Evolutionary conservation across 2,888 invertebrate genomes (phyloP), one percentile per base, ranked within the genome.

Genomic region (Parnassius smintheus): DNA sequence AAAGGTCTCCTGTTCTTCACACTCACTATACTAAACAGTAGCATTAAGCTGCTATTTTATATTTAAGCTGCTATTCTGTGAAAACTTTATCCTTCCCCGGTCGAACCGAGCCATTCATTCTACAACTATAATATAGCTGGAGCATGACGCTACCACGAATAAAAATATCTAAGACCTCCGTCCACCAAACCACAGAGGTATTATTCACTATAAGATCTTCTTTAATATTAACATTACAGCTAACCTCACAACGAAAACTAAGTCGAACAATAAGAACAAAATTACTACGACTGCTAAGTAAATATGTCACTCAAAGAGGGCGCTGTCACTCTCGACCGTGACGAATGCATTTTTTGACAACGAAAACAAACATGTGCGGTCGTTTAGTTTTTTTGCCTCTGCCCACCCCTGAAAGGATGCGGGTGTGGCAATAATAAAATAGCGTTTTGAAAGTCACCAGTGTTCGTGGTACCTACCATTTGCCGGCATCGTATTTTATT

Each of bases 281-380:
- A 49, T 49, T 49, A 49, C 12, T 18, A 4, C 49, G 35, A 13
- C 8, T 49, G 13, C 52, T 56, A 60, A 69, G 67, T 71, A 70
- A 73, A 73, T 66, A 72, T 68, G 67, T 68, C 70, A 70, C 62
- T 69, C 67, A 68, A 58, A 65, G 63, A 64, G 64, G 62, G 67
- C 61, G 44, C 63, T 59, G 65, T 66, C 53, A 44, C 25, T 22
- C 61, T 68, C 65, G 64, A 58, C 68, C 77, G 73, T 83, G 85
- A 85, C 85, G 80, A 81, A 85, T 82, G 77, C 72, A 64, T 73
- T 75, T 75, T 74, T 71, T 69, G 74, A 73, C 77, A 79, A 80
- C 73, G 74, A 83, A 87, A 87, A 87, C 83, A 87, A 86, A 88
- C 85, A 83, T 66, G 68, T 74, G 70, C 66, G 70, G 62, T 62